phyloP scores from a whole-genome alignment of 2,797 vertebrate genomes.

The Pseudochirops cupreus region DNA sequence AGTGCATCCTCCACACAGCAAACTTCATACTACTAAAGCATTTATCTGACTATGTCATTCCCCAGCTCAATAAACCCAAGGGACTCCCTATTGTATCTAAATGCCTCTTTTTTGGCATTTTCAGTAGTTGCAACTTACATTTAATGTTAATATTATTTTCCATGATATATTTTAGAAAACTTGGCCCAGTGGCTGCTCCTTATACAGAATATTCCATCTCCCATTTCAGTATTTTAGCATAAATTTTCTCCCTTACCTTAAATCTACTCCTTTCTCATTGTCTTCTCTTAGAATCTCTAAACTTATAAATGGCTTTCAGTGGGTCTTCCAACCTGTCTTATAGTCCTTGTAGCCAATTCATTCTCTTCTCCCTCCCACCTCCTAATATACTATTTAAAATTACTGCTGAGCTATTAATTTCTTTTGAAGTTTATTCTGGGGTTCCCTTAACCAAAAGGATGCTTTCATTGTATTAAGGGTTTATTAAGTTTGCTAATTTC shows the following conservation, averaged over 20 bases:
- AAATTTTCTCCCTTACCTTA: background rate
- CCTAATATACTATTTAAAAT: background rate
- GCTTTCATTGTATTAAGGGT: background rate
- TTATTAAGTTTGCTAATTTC: background rate
- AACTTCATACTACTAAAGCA: background rate
- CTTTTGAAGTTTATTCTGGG: background rate
- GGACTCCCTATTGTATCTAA: background rate
- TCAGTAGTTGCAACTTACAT: background rate
- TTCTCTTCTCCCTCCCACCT: background rate
- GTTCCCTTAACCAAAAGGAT: background rate
- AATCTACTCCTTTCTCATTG: background rate
- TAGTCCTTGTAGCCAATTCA: background rate
- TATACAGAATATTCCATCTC: background rate
- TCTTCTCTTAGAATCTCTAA: background rate
- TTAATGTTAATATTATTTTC: background rate
- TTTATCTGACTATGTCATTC: background rate
- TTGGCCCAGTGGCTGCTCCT: background rate
- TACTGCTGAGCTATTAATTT: background rate
- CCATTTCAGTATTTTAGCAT: background rate
- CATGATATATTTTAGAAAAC: background rate
- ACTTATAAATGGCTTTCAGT: background rate
- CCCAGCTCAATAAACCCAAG: background rate
- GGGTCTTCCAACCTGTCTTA: background rate
- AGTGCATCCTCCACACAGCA: background rate
- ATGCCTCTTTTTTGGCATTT: background rate